Percentiles rank a stretch among this genome's conserved stretches.
phyloP scores from a whole-genome alignment of 2,797 vertebrate genomes.

The Loriculus beryllinus region DNA sequence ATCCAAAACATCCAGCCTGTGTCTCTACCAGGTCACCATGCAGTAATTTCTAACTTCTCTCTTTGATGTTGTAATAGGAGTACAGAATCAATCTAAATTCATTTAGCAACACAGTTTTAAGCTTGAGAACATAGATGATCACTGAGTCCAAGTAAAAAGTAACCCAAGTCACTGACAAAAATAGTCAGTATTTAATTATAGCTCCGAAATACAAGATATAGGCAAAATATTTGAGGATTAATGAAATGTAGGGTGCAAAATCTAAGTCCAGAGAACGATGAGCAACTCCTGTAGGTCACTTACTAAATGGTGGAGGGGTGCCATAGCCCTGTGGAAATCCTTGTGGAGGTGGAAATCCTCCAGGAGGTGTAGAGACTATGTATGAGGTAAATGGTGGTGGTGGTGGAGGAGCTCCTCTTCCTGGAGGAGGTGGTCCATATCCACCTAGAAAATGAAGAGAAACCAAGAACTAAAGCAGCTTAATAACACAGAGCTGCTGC shows the following conservation, averaged over 20 bases:
- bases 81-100: background rate
- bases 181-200: background rate
- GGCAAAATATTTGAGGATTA: background rate
- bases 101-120: background rate
- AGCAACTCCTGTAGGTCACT: slow-evolving; percentile 60
- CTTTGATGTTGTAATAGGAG: background rate
- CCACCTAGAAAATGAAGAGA: slow-evolving; percentile 77
- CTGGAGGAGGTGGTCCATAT: slow-evolving; percentile 89
- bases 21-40: background rate
- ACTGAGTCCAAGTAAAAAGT: background rate
- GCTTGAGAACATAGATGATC: background rate
- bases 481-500: background rate
- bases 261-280: background rate
- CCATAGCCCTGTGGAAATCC: slow-evolving; percentile 95
- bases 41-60: background rate
- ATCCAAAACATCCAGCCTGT: background rate
- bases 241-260: background rate
- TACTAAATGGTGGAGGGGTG: slow-evolving; percentile 95
- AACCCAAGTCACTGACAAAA: background rate
- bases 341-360: slow-evolving; percentile 92
- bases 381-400: slow-evolving; percentile 95
- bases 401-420: slow-evolving; percentile 90
- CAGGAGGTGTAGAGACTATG: slow-evolving; percentile 92
- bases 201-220: background rate
- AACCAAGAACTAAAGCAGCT: background rate